Evolutionary conservation across 2,113 vertebrate genomes (phyloP).

Genomic region (Rhinopomastus cyanomelas): DNA sequence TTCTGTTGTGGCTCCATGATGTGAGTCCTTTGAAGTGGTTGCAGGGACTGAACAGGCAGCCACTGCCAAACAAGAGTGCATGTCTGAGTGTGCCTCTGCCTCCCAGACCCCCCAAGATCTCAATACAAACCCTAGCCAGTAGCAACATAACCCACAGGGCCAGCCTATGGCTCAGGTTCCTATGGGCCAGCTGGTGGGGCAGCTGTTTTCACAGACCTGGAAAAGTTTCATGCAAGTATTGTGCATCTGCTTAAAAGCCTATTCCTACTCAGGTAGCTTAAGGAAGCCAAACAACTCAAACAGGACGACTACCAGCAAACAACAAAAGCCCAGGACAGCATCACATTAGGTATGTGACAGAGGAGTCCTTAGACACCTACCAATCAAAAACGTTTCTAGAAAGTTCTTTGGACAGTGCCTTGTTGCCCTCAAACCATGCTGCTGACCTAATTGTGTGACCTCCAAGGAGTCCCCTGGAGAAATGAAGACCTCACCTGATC

Average conservation of each 20-base stretch:
- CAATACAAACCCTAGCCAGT: neutral
- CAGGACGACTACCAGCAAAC: neutral
- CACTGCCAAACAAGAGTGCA: accelerated
- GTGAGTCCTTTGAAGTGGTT: neutral
- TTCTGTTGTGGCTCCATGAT: neutral
- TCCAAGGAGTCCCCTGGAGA: neutral
- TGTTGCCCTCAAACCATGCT: neutral
- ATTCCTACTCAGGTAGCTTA: neutral
- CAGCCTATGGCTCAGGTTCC: neutral
- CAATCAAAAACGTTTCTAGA: neutral
- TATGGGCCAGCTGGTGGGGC: too few relatives aligned
- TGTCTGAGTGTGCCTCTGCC: neutral
- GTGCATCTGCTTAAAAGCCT: neutral
- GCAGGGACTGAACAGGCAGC: neutral
- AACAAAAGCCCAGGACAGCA: neutral
- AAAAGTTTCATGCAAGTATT: neutral
- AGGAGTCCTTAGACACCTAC: neutral
- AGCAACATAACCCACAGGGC: neutral
- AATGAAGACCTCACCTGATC: neutral
- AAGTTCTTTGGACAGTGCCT: neutral
- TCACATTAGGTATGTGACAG: neutral
- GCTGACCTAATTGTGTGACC: accelerated
- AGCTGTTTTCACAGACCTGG: neutral
- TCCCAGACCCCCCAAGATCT: accelerated
- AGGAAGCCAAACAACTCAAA: neutral